Base-by-base conservation (phyloP, 1,140 invertebrate genomes). In the Teleopsis dalmanni region DNA sequence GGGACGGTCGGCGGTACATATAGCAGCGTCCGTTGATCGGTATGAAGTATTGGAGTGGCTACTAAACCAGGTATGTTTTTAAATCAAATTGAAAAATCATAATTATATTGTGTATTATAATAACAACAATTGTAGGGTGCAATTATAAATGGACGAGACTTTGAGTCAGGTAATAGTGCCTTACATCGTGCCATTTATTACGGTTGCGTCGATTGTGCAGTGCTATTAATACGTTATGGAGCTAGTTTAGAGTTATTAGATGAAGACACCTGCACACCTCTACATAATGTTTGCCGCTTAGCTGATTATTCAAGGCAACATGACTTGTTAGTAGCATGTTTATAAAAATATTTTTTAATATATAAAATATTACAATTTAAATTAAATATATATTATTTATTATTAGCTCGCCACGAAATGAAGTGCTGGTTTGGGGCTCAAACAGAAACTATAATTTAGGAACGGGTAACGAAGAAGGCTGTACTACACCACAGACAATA, bases 361-460 rank as follows among this genome's bases (percentile, higher is more conserved):
- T n/a, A n/a, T n/a, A n/a, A n/a, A n/a, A 29, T 13, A 13, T 8
- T 8, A 29, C 7, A 29, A 8, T 7, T 13, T 7, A 11, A 6
- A 46, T 35, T 3, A 48, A 21, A n/a, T n/a, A n/a, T n/a, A n/a
- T n/a, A n/a, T n/a, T n/a, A n/a, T n/a, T n/a, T n/a, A n/a, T n/a
- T n/a, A n/a, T n/a, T n/a, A n/a, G n/a, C n/a, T n/a, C n/a, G n/a
- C 27, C 27, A 43, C 19, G 3, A 48, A 27, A 65, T 50, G 78
- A 81, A 68, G 58, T 77, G 0, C 78, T 81, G 58, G 77, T 81
- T 5, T 87, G 83, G 83, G 84, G 84, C 13, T 76, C 76, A n/a
- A 86, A 87, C 59, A 73, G 75, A 21, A 87, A 86, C 62, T 83
- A 80, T 57, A 83, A 80, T 47, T 69, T 86, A 13, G 84, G 84